Evolutionary conservation across 1,140 invertebrate species (phyloP).

Genomic region (Drosophila pruinosa): DNA sequence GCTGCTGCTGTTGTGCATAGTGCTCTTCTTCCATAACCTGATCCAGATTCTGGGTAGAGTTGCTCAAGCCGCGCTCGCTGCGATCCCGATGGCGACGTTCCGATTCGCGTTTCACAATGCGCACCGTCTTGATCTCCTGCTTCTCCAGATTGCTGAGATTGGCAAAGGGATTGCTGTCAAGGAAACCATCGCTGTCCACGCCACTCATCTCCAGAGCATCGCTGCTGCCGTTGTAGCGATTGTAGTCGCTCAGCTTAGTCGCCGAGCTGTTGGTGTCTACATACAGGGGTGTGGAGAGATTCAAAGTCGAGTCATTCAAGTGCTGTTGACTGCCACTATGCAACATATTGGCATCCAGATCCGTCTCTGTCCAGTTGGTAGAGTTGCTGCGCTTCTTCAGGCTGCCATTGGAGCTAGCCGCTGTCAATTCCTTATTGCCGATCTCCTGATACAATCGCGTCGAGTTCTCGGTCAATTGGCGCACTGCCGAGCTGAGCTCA

Average conservation of each 20-base stretch:
- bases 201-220: conserved; percentile 77
- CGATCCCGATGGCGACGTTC: conserved; percentile 91
- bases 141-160: conserved; percentile 91
- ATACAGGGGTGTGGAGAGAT: conserved; percentile 83
- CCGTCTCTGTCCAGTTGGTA: conserved; percentile 93
- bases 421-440: conserved; percentile 71
- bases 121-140: conserved; percentile 95
- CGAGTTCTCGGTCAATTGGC: conserved; percentile 90
- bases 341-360: conserved; percentile 89
- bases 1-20: conserved; percentile 39
- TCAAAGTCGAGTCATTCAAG: conserved; percentile 67
- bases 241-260: conserved; percentile 67
- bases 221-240: conserved; percentile 73
- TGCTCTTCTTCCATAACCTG: conserved; percentile 85
- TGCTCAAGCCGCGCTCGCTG: conserved; percentile 83
- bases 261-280: conserved; percentile 84
- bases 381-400: conserved; percentile 83
- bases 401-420: conserved; percentile 58
- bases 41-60: conserved; percentile 83
- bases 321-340: conserved; percentile 66
- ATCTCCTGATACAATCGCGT: conserved; percentile 82
- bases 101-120: conserved; percentile 95
- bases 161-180: conserved; percentile 84
- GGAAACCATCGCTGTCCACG: conserved; percentile 84
- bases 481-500: conserved; percentile 91